Evolutionary conservation across 1,140 invertebrate genomes (phyloP).

Genomic region (Drosophila ananassae): DNA sequence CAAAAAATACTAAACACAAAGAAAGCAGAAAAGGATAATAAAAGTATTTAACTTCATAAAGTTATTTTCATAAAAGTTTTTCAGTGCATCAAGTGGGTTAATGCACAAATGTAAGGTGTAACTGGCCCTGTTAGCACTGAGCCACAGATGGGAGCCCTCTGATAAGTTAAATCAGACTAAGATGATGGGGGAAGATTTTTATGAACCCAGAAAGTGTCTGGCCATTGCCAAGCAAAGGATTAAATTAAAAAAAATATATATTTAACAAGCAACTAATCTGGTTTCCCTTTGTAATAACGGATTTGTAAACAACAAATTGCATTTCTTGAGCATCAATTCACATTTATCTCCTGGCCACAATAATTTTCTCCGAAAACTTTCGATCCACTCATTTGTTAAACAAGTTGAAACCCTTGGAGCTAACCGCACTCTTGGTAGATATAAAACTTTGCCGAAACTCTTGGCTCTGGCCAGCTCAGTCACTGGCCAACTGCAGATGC

Average conservation of each 20-base stretch:
- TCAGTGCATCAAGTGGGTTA: not conserved
- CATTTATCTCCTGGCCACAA: conserved; percentile 43
- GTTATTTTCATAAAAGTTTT: not conserved
- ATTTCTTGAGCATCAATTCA: conserved; percentile 38
- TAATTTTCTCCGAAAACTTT: conserved; percentile 38
- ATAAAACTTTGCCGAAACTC: conserved; percentile 42
- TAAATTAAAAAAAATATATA: conserved; percentile 1
- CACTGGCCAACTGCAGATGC: conserved; percentile 28
- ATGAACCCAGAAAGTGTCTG: not conserved
- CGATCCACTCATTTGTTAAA: conserved; percentile 39
- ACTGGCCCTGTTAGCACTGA: not conserved
- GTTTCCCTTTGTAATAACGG: conserved; percentile 24
- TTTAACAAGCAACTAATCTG: not conserved
- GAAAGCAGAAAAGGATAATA: not conserved
- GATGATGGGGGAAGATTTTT: not conserved
- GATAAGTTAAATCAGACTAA: not conserved
- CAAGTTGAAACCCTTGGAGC: conserved; percentile 34
- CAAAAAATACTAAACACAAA: not conserved
- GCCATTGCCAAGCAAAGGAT: not conserved
- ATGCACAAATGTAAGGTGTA: not conserved
- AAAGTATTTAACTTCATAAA: not conserved
- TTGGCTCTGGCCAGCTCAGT: conserved; percentile 26
- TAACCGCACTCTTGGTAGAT: conserved; percentile 54
- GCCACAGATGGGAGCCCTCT: not conserved
- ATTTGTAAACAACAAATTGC: conserved; percentile 39